Evolutionary conservation across 2,888 invertebrate species (phyloP).

Genomic region (Sisyra nigra): DNA sequence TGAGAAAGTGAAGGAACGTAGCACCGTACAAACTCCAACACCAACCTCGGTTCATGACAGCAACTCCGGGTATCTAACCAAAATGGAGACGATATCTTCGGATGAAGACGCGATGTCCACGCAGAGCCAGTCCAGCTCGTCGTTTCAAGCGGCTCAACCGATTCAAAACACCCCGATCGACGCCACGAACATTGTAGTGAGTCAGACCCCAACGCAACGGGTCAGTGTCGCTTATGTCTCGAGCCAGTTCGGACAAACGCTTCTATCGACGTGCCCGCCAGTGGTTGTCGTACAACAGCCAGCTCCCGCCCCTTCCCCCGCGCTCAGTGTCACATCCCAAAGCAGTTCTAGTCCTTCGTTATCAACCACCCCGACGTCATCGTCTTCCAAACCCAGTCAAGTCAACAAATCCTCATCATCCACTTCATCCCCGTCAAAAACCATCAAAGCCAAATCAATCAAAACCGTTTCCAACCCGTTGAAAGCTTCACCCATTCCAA

Average conservation of each 20-base stretch:
- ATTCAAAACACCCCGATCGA: constrained; percentile 1
- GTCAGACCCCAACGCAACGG: constrained; percentile 22
- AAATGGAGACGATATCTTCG: no score
- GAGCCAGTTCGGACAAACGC: constrained; percentile 27
- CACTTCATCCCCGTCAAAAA: constrained; percentile 20
- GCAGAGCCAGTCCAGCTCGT: constrained; percentile 14
- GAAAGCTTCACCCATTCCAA: constrained; percentile 47
- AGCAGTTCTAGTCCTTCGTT: constrained; percentile 40
- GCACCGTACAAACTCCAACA: constrained; percentile 37
- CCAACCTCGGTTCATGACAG: constrained; percentile 7
- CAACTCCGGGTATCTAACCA: no score
- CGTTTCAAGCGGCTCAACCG: constrained; percentile 15
- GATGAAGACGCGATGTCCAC: constrained; percentile 15
- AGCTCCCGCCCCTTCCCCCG: constrained; percentile 34
- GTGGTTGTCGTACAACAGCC: constrained; percentile 32
- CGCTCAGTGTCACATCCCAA: constrained; percentile 37
- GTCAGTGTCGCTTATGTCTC: constrained; percentile 37
- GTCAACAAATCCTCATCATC: constrained; percentile 24
- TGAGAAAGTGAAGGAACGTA: constrained; percentile 64
- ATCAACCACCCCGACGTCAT: constrained; percentile 33
- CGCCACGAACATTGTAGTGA: neutral
- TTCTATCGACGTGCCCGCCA: constrained; percentile 22
- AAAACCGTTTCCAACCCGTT: constrained; percentile 40
- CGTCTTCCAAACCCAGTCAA: constrained; percentile 15
- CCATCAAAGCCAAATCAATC: constrained; percentile 35